Base-by-base conservation (phyloP, 2,888 invertebrate genomes). In the Plemyria rubiginata region DNA sequence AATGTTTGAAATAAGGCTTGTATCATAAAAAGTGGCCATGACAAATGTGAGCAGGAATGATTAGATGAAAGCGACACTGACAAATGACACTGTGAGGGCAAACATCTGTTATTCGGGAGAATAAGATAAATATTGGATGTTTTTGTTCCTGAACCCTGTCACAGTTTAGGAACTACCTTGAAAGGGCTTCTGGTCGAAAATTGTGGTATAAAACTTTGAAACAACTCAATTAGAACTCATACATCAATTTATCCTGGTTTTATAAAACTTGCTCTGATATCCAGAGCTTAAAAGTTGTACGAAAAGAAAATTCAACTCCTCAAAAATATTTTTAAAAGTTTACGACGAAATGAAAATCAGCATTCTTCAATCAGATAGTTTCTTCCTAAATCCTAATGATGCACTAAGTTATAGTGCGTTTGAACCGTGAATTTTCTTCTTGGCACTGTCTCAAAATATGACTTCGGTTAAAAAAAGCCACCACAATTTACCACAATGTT, bases 71-170 rank as follows among this genome's bases (percentile, higher is more conserved):
- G 74, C 74, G 86, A 87, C 87, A 83, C 77, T 83, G 87, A 87
- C 76, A 85, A 87, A 87, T 81, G 81, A 79, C 78, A 76, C 74
- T 70, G 77, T 71, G 72, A 77, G 81, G 77, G 76, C 74, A 77
- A 84, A 83, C 84, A 86, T 85, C 84, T 86, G 86, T 84, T 84
- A 85, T 85, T 84, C 80, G 78, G 78, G 81, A 80, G 82, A 86
- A 85, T 83, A 82, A 84, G 81, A 85, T 82, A 84, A 85, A 85
- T 83, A 85, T 73, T 70, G 65, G 66, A 73, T 76, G 79, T 81
- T 83, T 82, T 82, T 80, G 79, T 72, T 72, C 72, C 77, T 70
- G 71, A 68, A 71, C 73, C 73, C 70, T 67, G 62, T 70, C 70
- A 57, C 65, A 73, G 71, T 79, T 78, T 72, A 65, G 72, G 68